These are phyloP conservation scores for Patella pellucida DNA, from an alignment of 2,888 invertebrate species.

Conservation along the genomic window DNA sequence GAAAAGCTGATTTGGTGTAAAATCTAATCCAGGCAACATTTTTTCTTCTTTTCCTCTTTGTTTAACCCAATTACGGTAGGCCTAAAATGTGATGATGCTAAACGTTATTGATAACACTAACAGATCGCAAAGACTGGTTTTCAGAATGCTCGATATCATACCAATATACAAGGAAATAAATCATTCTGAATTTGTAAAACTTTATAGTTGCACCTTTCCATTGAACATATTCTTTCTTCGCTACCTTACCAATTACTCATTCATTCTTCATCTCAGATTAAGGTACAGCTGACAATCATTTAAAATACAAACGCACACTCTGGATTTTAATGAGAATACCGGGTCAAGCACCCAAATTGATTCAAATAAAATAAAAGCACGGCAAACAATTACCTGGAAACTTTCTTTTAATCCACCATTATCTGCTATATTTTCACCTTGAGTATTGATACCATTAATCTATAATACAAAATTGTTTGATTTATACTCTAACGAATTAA, in stretches of 20 bases:
- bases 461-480: conserved; percentile 33
- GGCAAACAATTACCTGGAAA: conserved; percentile 78
- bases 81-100: conserved; percentile 46
- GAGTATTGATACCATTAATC: conserved; percentile 91
- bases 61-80: conserved; percentile 64
- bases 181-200: too few species aligned
- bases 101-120: background rate
- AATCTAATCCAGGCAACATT: conserved; percentile 75
- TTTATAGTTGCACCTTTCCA: background rate
- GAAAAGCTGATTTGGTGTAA: conserved; percentile 71
- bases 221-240: background rate
- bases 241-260: too few species aligned
- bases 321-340: too few species aligned
- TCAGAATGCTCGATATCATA: too few species aligned
- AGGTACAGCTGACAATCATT: too few species aligned
- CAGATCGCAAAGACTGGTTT: too few species aligned
- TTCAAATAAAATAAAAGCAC: too few species aligned
- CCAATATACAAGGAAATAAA: too few species aligned
- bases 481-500: background rate
- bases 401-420: conserved; percentile 94
- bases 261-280: too few species aligned
- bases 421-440: conserved; percentile 95
- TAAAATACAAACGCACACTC: too few species aligned
- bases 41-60: conserved; percentile 74
- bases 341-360: too few species aligned